These are phyloP conservation scores for Steinernema khuongi DNA, from an alignment of 1,140 invertebrate genomes.

Conservation along the genomic window DNA sequence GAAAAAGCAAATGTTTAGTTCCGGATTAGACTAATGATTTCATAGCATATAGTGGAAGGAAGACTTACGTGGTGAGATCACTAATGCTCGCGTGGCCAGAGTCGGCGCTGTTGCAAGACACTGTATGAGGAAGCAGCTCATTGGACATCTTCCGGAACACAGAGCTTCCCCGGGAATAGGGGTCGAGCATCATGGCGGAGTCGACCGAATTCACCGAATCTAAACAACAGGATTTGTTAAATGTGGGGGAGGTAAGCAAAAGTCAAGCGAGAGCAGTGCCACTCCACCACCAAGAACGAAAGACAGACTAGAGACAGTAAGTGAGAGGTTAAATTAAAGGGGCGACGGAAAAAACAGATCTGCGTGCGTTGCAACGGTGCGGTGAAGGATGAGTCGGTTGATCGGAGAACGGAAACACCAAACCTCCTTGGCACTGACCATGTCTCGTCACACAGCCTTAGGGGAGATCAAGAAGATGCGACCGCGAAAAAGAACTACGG, in stretches of 20 bases:
- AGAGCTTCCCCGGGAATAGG: not conserved
- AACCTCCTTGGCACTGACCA: not conserved
- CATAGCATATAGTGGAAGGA: too few species aligned
- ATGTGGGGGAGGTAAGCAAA: not conserved
- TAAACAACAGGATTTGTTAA: not conserved
- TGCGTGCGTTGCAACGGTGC: not conserved
- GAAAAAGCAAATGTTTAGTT: not conserved
- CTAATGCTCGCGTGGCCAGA: constrained; percentile 3
- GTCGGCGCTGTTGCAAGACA: constrained; percentile 4
- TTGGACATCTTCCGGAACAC: not conserved
- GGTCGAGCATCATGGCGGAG: not conserved
- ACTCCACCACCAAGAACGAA: not conserved
- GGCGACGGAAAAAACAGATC: not conserved
- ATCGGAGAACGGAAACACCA: not conserved
- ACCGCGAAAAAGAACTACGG: not conserved
- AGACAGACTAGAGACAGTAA: constrained; percentile 3
- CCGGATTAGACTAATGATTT: too few species aligned
- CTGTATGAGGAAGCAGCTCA: not conserved
- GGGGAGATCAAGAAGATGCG: constrained; percentile 2
- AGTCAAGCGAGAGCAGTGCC: not conserved
- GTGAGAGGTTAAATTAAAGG: not conserved
- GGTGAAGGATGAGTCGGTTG: not conserved
- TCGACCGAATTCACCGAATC: constrained; percentile 10
- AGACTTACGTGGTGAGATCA: constrained; percentile 3
- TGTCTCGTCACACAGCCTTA: not conserved